phyloP scores from a whole-genome alignment of 2,113 vertebrate species.

The Trogon melanurus region DNA sequence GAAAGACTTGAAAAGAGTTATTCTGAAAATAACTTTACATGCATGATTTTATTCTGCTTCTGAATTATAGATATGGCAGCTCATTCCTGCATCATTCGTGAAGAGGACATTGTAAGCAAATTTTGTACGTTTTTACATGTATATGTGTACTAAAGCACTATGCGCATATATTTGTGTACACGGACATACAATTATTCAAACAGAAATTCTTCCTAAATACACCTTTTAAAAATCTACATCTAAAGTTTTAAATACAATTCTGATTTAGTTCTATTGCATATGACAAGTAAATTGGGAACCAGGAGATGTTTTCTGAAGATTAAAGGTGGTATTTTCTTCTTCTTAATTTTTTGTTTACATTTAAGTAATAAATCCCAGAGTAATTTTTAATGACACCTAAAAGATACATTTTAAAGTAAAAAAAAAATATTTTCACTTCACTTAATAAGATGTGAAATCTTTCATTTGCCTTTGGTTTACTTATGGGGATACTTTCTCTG shows the following conservation, averaged over 20 bases:
- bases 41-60: constrained; percentile 24
- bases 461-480: not conserved
- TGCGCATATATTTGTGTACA: not conserved
- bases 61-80: not conserved
- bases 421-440: not conserved
- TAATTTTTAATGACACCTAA: not conserved
- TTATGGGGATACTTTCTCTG: not conserved
- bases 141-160: not conserved
- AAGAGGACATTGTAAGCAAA: not conserved
- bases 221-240: not conserved
- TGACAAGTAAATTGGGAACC: not conserved
- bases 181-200: not conserved
- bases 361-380: not conserved
- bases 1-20: not conserved
- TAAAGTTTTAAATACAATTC: not conserved
- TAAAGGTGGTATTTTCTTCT: not conserved
- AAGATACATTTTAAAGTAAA: not conserved
- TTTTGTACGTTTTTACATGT: not conserved
- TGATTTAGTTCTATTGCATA: not conserved
- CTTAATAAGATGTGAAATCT: not conserved
- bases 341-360: not conserved
- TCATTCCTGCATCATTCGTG: constrained; percentile 1
- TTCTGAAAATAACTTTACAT: constrained; percentile 18
- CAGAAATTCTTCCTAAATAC: not conserved
- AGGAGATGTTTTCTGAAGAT: not conserved